Percentiles rank a stretch among this genome's conserved stretches.
Conservation (phyloP, 2,113 vertebrate species). For the Agapornis roseicollis region DNA sequence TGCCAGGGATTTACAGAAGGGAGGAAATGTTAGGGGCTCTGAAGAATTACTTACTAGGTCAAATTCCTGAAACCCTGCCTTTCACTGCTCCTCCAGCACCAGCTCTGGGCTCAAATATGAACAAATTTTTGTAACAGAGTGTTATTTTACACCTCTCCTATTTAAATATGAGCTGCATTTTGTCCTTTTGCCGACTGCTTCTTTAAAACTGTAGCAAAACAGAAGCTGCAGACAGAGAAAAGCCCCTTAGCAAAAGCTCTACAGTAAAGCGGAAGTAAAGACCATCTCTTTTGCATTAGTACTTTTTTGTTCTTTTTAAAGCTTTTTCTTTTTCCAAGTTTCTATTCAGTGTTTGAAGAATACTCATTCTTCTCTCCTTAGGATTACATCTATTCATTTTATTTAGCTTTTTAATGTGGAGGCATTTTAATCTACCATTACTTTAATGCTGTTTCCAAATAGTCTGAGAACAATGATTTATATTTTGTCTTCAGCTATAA, state of each 20-base stretch:
- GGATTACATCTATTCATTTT: conserved; percentile 65
- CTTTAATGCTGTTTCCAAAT: conserved; percentile 45
- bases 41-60: not conserved
- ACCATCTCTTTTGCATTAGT: conserved; percentile 62
- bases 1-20: not conserved
- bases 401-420: conserved; percentile 60
- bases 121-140: not conserved
- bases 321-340: conserved; percentile 27
- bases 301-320: not conserved
- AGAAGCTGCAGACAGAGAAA: conserved; percentile 29
- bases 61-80: not conserved
- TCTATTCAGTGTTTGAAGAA: conserved; percentile 61
- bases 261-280: conserved; percentile 8
- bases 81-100: not conserved
- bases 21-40: not conserved
- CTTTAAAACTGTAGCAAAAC: conserved; percentile 38
- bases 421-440: conserved; percentile 48
- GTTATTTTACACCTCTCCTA: not conserved
- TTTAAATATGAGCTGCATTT: not conserved
- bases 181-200: not conserved
- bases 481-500: not conserved
- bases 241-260: conserved; percentile 38
- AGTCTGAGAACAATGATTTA: conserved; percentile 40
- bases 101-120: not conserved
- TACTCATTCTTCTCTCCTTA: conserved; percentile 59